Evolutionary conservation across 2,797 vertebrate genomes (phyloP).

Genomic region (Acrossocheilus fasciatus): DNA sequence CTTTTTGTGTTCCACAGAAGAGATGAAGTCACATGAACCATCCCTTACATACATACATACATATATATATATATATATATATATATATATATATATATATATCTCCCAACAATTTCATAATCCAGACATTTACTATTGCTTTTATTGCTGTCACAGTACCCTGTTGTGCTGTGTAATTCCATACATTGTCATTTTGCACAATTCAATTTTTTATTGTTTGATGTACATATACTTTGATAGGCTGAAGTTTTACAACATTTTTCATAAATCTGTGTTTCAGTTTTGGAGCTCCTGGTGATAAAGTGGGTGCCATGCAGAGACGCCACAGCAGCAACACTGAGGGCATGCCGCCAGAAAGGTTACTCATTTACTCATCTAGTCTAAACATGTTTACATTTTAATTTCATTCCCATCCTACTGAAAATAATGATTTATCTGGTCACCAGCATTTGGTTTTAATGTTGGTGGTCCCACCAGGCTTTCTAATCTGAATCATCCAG

Average conservation of each 20-base stretch:
- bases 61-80: too few species aligned
- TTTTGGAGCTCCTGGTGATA: constrained; percentile 80
- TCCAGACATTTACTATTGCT: not conserved
- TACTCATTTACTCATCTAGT: constrained; percentile 27
- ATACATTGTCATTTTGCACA: not conserved
- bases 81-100: too few species aligned
- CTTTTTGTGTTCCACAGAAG: not conserved
- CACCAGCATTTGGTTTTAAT: not conserved
- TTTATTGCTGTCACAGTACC: not conserved
- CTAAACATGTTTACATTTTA: not conserved
- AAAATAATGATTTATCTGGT: not conserved
- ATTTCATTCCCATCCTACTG: not conserved
- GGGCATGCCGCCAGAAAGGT: constrained; percentile 93
- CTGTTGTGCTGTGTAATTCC: not conserved
- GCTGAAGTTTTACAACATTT: not conserved
- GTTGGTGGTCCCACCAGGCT: not conserved
- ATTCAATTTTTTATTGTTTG: not conserved
- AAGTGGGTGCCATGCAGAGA: constrained; percentile 95
- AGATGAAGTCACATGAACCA: not conserved
- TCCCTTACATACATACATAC: not conserved
- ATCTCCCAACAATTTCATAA: not conserved
- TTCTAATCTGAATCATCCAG: not conserved
- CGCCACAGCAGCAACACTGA: constrained; percentile 99
- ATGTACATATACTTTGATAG: not conserved
- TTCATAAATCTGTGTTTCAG: constrained; percentile 58